Conservation (phyloP, 2,797 vertebrate genomes). For the Carcharodon carcharias region DNA sequence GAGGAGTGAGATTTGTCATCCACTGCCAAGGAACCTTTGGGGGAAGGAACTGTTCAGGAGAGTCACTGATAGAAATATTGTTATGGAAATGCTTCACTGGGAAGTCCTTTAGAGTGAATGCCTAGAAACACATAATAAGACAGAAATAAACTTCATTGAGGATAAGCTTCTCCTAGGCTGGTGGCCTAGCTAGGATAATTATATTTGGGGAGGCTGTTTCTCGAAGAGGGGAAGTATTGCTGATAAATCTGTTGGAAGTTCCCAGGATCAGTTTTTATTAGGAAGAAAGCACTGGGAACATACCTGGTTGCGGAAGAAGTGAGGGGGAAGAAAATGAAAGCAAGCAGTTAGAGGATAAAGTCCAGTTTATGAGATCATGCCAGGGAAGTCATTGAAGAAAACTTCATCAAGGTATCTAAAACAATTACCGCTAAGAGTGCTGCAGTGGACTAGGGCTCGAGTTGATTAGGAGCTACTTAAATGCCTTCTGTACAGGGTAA, state of each 20-base stretch:
- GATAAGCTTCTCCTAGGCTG: background rate
- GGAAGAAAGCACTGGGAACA: background rate
- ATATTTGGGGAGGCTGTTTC: background rate
- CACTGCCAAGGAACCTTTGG: background rate
- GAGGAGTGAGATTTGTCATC: conserved; percentile 6
- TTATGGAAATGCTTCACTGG: background rate
- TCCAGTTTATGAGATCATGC: background rate
- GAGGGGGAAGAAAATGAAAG: background rate
- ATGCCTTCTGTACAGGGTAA: background rate
- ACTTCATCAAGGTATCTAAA: background rate
- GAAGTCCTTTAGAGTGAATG: background rate
- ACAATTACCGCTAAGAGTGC: background rate
- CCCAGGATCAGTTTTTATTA: background rate
- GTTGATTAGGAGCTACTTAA: background rate
- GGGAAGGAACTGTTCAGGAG: background rate
- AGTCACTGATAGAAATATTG: background rate
- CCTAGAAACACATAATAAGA: background rate
- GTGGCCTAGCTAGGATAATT: background rate
- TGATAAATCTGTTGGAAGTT: background rate
- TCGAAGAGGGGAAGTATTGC: background rate
- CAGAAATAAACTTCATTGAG: background rate
- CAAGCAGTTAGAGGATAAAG: background rate
- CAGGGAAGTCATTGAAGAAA: background rate
- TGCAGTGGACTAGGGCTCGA: background rate
- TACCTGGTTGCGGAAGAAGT: background rate